Evolutionary conservation across 37 sponge, comb jelly and placozoan genomes (phyloP).

Genomic region (Tethya wilhelma): DNA sequence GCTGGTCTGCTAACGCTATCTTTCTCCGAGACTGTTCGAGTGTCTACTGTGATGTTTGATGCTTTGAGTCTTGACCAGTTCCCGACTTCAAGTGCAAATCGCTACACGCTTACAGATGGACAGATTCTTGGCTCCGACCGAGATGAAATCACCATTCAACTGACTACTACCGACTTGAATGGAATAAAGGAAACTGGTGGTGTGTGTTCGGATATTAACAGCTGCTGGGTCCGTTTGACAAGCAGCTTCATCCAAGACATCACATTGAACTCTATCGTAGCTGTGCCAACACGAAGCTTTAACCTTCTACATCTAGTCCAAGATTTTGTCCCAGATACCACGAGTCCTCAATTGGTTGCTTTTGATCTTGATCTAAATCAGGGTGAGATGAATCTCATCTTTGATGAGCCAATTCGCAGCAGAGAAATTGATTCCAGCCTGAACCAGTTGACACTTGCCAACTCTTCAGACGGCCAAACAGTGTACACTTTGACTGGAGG

Average conservation of each 20-base stretch:
- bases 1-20: conserved; percentile 56
- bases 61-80: conserved; percentile 61
- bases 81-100: not conserved
- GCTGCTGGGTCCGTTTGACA: conserved; percentile 72
- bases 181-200: conserved; percentile 52
- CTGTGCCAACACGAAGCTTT: not conserved
- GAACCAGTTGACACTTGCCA: conserved; percentile 58
- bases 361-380: conserved; percentile 75
- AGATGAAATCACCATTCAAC: conserved; percentile 60
- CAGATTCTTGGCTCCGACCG: conserved; percentile 47
- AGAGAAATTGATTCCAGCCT: conserved; percentile 25
- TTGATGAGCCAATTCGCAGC: conserved; percentile 83
- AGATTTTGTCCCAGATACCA: conserved; percentile 69
- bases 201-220: conserved; percentile 52
- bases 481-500: conserved; percentile 69
- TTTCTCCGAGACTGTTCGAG: conserved; percentile 71
- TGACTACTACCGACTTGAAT: conserved; percentile 73
- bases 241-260: conserved; percentile 69
- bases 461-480: conserved; percentile 22
- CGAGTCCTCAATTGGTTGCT: conserved; percentile 51
- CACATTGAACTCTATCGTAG: conserved; percentile 49
- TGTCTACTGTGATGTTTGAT: conserved; percentile 39
- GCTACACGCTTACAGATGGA: conserved; percentile 67
- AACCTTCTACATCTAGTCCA: conserved; percentile 4
- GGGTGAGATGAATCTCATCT: conserved; percentile 60